Conservation (phyloP, 2,888 invertebrate species). For the Zaprionus obscuricornis region DNA sequence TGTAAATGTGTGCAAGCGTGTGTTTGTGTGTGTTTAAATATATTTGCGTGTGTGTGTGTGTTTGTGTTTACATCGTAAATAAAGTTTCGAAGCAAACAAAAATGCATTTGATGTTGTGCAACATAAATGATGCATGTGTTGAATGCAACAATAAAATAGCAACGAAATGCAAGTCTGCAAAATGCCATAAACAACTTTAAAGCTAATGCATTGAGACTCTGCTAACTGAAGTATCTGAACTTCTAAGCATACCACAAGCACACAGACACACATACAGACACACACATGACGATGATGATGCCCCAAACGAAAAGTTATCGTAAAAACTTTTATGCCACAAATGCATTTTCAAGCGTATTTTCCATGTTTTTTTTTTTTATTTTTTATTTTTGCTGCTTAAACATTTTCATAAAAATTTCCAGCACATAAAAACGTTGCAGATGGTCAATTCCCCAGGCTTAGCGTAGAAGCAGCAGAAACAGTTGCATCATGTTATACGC, state of each 20-base stretch:
- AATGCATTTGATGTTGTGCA: conserved; percentile 37
- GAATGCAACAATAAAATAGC: conserved; percentile 28
- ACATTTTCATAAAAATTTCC: conserved; percentile 16
- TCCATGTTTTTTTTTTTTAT: conserved; percentile 9
- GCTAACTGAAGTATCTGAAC: conserved; percentile 10
- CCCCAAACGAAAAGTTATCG: not conserved
- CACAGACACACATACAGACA: not conserved
- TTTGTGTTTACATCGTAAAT: conserved; percentile 26
- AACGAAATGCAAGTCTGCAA: conserved; percentile 21
- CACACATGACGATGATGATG: not conserved
- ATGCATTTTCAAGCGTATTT: conserved; percentile 18
- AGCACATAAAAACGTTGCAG: conserved; percentile 23
- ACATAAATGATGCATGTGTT: conserved; percentile 63
- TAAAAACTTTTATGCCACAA: conserved; percentile 32
- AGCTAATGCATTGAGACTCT: conserved; percentile 26
- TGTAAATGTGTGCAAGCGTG: conserved; percentile 7
- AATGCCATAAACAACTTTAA: conserved; percentile 40
- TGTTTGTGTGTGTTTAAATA: not conserved
- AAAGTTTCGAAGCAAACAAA: conserved; percentile 36
- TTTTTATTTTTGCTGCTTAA: not conserved
- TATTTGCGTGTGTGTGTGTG: conserved; percentile 1
- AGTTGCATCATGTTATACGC: conserved; percentile 1
- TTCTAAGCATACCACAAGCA: conserved; percentile 16
- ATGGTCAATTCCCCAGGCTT: conserved; percentile 22
- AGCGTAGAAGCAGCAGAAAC: not conserved